A percentile compares a stretch with the other conserved stretches of the same genome.
phyloP scores from a whole-genome alignment of 2,797 vertebrate genomes.

The Tapera naevia region DNA sequence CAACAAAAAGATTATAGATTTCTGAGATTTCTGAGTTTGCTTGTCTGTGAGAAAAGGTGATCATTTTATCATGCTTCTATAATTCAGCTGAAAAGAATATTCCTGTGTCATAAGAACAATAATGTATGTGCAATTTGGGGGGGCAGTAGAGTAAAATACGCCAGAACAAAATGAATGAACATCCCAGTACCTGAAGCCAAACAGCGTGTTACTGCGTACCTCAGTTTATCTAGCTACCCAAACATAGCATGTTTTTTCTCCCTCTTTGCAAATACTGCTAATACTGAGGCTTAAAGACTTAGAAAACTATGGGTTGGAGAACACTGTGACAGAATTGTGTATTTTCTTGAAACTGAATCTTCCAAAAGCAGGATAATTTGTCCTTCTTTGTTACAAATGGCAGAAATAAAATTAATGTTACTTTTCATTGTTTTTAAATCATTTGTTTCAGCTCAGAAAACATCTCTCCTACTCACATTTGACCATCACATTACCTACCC shows the following conservation, averaged over 20 bases:
- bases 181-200: not conserved
- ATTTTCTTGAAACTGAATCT: not conserved
- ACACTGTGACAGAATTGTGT: not conserved
- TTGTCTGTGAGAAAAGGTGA: not conserved
- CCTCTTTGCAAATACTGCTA: not conserved
- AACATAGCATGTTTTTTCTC: not conserved
- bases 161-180: not conserved
- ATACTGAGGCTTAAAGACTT: not conserved
- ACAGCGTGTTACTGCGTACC: not conserved
- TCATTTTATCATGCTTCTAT: not conserved
- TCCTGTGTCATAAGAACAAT: not conserved
- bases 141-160: not conserved
- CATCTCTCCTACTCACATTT: not conserved
- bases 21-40: not conserved
- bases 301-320: not conserved
- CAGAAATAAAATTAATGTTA: not conserved
- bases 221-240: not conserved
- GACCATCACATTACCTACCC: not conserved
- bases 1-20: not conserved
- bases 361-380: not conserved
- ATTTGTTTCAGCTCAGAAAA: not conserved
- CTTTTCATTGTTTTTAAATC: not conserved
- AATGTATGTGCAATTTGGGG: accelerated
- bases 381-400: not conserved
- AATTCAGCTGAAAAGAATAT: not conserved